These are phyloP conservation scores for Onychostruthus taczanowskii DNA, from an alignment of 2,113 vertebrate genomes.

Conservation along the genomic window DNA sequence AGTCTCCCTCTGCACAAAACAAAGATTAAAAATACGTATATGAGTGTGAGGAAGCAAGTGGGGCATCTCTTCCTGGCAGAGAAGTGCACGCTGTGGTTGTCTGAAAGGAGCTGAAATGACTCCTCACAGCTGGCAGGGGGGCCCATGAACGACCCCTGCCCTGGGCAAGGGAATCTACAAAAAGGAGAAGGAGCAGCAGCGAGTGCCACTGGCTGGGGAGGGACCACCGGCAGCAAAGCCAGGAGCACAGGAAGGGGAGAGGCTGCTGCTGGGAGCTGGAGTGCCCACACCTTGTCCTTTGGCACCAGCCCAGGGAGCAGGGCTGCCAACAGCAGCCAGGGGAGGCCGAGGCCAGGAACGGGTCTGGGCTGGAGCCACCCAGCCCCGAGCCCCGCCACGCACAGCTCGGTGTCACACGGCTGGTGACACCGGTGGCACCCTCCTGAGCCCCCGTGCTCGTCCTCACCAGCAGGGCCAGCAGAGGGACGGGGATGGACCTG, in stretches of 20 bases:
- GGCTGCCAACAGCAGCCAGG: not conserved
- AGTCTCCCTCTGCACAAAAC: constrained; percentile 27
- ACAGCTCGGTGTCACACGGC: accelerated
- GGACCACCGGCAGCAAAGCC: not conserved
- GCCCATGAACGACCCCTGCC: constrained; percentile 17
- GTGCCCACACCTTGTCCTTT: not conserved
- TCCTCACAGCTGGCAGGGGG: constrained; percentile 12
- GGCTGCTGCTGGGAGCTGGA: not conserved
- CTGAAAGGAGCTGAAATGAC: constrained; percentile 52
- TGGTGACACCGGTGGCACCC: accelerated
- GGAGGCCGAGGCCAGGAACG: too few species aligned
- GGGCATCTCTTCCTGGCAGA: constrained; percentile 61
- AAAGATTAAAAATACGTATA: constrained; percentile 14
- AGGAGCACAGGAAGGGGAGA: not conserved
- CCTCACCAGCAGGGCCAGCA: not conserved
- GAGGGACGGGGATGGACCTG: accelerated
- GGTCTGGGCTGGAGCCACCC: not conserved
- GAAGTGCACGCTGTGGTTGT: constrained; percentile 59
- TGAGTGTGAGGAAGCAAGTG: constrained; percentile 44
- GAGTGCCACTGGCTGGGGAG: not conserved
- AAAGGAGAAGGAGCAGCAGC: not conserved
- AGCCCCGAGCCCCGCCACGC: not conserved
- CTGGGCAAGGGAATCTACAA: not conserved
- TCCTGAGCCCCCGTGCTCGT: not conserved
- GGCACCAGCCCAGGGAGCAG: not conserved